A percentile compares a stretch with the other conserved stretches of the same genome.
phyloP scores from a whole-genome alignment of 2,797 vertebrate genomes.

The Hapalemur alaotrensis region DNA sequence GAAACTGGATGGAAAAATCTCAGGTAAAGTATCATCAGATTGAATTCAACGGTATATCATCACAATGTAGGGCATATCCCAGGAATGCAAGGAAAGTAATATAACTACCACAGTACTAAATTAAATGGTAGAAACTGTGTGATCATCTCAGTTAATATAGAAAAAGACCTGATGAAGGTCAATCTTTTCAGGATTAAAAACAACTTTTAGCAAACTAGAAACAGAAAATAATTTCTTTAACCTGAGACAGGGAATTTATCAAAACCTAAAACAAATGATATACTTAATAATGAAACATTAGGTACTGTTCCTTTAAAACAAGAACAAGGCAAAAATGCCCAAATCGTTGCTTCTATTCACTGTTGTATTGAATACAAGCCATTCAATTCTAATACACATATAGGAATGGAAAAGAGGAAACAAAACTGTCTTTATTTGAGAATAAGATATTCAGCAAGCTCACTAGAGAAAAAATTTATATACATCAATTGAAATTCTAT shows the following conservation, averaged over 20 bases:
- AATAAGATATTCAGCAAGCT: slow-evolving; percentile 5
- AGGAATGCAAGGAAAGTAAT: neutral
- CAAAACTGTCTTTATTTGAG: neutral
- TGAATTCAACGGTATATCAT: neutral
- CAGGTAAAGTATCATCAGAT: neutral
- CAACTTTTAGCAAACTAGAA: slow-evolving; percentile 15
- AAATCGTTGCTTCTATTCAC: neutral
- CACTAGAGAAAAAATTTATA: neutral
- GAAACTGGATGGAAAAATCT: slow-evolving; percentile 5
- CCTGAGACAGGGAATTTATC: neutral
- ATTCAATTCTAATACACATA: neutral
- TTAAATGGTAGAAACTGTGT: neutral
- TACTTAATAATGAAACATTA: neutral
- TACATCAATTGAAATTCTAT: slow-evolving; percentile 31
- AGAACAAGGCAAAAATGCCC: neutral
- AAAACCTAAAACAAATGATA: neutral
- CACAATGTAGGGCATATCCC: neutral
- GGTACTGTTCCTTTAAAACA: neutral
- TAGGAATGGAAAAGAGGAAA: neutral
- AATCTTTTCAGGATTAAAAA: slow-evolving; percentile 13
- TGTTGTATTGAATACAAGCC: neutral
- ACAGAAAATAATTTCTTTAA: neutral
- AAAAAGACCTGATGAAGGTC: neutral
- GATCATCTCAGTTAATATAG: neutral
- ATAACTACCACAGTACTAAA: neutral